Evolutionary conservation across 2,797 vertebrate species (phyloP).

Genomic region (Anabas testudineus): DNA sequence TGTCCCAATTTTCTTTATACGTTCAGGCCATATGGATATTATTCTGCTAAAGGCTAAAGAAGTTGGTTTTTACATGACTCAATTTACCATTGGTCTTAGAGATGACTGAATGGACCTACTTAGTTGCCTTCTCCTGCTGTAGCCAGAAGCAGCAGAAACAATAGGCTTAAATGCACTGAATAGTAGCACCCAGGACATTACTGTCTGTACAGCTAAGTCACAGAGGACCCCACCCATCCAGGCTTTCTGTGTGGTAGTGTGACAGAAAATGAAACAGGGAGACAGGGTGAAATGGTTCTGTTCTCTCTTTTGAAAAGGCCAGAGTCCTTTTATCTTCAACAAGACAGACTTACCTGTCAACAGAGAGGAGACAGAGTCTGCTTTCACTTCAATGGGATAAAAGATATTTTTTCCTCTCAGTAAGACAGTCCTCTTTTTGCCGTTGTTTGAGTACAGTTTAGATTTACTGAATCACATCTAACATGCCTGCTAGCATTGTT

Average conservation of each 20-base stretch:
- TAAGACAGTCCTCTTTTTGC: too few relatives aligned
- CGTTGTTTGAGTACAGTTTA: not conserved
- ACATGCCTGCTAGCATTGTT: too few relatives aligned
- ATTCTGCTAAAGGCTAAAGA: slow-evolving; percentile 5
- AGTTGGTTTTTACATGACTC: slow-evolving; percentile 20
- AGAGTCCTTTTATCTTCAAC: slow-evolving; percentile 72
- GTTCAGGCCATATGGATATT: slow-evolving; percentile 7
- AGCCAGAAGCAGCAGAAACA: slow-evolving; percentile 35
- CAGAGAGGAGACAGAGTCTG: slow-evolving; percentile 43
- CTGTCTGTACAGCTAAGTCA: slow-evolving; percentile 42
- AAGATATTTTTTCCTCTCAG: slow-evolving; percentile 27
- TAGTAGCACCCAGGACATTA: slow-evolving; percentile 28
- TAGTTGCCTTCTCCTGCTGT: slow-evolving; percentile 23
- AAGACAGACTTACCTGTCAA: slow-evolving; percentile 68
- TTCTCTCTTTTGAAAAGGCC: slow-evolving; percentile 59
- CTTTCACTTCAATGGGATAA: slow-evolving; percentile 56
- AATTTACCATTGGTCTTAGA: slow-evolving; percentile 31
- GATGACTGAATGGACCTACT: slow-evolving; percentile 15
- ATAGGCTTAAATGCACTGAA: slow-evolving; percentile 47
- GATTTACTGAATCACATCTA: not conserved
- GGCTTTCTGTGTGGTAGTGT: slow-evolving; percentile 15
- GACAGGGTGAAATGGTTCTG: slow-evolving; percentile 42
- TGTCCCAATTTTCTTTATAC: not conserved
- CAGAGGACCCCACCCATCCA: slow-evolving; percentile 45
- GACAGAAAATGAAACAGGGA: slow-evolving; percentile 25